Evolutionary conservation across 1,140 invertebrate species (phyloP).

Genomic region (Thalassaphorura encarpata): DNA sequence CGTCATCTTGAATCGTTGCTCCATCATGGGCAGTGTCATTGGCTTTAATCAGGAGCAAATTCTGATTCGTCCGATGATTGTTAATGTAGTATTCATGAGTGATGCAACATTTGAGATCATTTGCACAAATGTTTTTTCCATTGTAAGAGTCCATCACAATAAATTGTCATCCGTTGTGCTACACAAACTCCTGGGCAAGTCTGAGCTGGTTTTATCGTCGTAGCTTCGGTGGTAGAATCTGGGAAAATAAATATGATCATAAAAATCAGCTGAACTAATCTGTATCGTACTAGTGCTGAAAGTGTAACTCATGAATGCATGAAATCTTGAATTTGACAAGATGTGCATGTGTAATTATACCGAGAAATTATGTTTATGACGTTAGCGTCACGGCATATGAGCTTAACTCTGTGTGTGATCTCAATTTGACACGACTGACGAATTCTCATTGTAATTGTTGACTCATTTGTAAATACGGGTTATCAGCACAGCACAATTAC

Average conservation of each 20-base stretch:
- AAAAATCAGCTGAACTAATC: background rate
- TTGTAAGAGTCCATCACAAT: constrained; percentile 71
- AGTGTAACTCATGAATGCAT: background rate
- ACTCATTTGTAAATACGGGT: no score
- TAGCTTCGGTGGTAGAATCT: background rate
- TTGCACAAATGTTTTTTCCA: constrained; percentile 54
- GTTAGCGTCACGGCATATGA: no score
- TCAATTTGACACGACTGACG: no score
- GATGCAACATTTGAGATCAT: constrained; percentile 58
- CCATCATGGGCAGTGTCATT: background rate
- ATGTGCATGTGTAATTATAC: no score
- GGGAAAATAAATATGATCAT: constrained; percentile 1
- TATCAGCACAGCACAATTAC: no score
- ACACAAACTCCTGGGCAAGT: constrained; percentile 59
- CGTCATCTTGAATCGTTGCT: background rate
- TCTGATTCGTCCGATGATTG: no score
- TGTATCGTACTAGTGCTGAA: constrained; percentile 1
- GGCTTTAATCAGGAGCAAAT: no score
- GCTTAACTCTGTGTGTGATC: no score
- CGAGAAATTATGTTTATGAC: no score
- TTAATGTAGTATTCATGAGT: constrained; percentile 36
- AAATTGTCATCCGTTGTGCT: constrained; percentile 62
- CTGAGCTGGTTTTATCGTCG: background rate
- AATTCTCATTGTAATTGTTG: no score
- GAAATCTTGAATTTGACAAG: background rate